Evolutionary conservation across 2,888 invertebrate genomes (phyloP).

Genomic region (Drosophila ochracea): DNA sequence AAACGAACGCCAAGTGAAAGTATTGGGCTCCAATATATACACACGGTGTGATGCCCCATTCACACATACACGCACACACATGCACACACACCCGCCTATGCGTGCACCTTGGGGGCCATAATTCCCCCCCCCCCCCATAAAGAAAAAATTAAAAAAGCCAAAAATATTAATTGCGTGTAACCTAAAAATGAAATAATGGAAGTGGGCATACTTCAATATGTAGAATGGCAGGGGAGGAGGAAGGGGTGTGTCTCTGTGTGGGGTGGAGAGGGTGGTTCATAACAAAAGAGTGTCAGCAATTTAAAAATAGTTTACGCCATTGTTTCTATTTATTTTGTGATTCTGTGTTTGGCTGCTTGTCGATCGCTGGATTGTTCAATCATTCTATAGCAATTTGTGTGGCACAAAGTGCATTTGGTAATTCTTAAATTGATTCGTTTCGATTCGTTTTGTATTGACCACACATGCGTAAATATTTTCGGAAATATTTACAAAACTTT

Average conservation of each 20-base stretch:
- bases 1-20: constrained; percentile 74
- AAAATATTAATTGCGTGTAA: constrained; percentile 74
- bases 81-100: constrained; percentile 6
- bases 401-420: constrained; percentile 61
- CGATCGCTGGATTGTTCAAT: constrained; percentile 40
- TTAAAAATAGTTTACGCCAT: constrained; percentile 73
- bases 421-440: constrained; percentile 34
- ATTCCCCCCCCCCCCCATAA: constrained; percentile 2
- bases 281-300: constrained; percentile 78
- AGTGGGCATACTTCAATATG: constrained; percentile 60
- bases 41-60: constrained; percentile 37
- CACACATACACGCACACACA: constrained; percentile 5
- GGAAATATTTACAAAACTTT: constrained; percentile 64
- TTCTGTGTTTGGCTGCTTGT: constrained; percentile 35
- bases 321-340: constrained; percentile 73
- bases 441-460: constrained; percentile 42
- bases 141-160: constrained; percentile 42
- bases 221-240: background rate
- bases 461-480: constrained; percentile 54
- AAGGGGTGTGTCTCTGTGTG: background rate
- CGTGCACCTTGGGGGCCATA: constrained; percentile 50
- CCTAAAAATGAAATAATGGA: constrained; percentile 74
- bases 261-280: constrained; percentile 26
- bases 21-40: constrained; percentile 63
- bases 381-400: constrained; percentile 30